A percentile compares a stretch with the other conserved stretches of the same genome.
These are phyloP conservation scores for Slavum lentiscoides DNA, from an alignment of 2,888 invertebrate species.

Conservation along the genomic window DNA sequence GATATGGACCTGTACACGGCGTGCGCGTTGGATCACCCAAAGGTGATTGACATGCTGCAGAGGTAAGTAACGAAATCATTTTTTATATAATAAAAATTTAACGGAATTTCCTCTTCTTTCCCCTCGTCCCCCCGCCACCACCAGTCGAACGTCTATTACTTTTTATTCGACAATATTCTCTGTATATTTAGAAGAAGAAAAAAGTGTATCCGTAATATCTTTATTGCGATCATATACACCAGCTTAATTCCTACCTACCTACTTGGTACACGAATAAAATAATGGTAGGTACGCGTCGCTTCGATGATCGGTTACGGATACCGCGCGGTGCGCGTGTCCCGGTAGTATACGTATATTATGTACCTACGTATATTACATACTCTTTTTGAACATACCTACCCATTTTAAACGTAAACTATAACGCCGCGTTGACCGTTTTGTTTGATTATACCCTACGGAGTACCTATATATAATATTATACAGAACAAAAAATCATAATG, in stretches of 20 bases:
- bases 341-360: neutral
- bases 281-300: no score
- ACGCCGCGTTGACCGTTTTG: neutral
- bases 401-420: constrained; percentile 3
- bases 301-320: no score
- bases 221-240: no score
- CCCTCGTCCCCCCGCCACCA: no score
- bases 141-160: no score
- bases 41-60: constrained; percentile 25
- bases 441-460: constrained; percentile 33
- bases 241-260: no score
- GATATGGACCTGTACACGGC: constrained; percentile 37
- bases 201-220: no score
- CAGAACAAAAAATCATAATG: neutral
- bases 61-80: constrained; percentile 15
- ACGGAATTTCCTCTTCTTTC: neutral
- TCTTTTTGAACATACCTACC: neutral
- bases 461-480: neutral
- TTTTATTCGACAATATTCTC: no score
- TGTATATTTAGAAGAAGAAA: no score
- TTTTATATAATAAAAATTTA: neutral
- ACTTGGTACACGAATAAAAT: no score
- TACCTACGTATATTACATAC: no score
- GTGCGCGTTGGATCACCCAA: constrained; percentile 40
- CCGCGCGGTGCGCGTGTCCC: no score